Percentiles rank a stretch among this genome's conserved stretches.
These are phyloP conservation scores for Melanophora roralis DNA, from an alignment of 2,888 invertebrate species.

Conservation along the genomic window DNA sequence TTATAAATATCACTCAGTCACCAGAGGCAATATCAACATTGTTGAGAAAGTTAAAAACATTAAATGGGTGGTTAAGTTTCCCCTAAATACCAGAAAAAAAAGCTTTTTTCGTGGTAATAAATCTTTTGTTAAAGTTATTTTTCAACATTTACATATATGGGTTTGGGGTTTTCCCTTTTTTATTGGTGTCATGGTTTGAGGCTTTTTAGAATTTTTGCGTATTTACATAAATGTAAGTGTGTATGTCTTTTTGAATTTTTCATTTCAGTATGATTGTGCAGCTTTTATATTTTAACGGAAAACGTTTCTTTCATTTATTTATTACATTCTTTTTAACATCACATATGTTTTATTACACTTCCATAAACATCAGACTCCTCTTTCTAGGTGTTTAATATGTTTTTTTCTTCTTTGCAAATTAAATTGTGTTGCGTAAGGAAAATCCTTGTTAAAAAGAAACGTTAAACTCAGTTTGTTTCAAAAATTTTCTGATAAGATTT, in stretches of 20 bases:
- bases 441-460: constrained; percentile 20
- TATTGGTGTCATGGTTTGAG: constrained; percentile 15
- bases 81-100: neutral
- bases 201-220: constrained; percentile 8
- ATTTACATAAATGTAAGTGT: neutral
- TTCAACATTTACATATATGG: neutral
- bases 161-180: neutral
- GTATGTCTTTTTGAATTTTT: constrained; percentile 7
- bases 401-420: neutral
- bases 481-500: constrained; percentile 36
- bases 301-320: neutral
- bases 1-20: neutral
- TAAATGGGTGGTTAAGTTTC: neutral
- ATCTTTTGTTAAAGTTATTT: constrained; percentile 13
- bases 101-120: constrained; percentile 30
- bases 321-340: neutral
- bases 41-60: neutral
- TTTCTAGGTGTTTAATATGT: neutral
- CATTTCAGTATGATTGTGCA: neutral
- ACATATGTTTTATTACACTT: neutral
- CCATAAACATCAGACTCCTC: neutral
- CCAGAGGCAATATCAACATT: neutral
- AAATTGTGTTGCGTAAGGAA: constrained; percentile 21
- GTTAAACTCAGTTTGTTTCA: neutral
- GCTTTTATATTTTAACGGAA: constrained; percentile 9